These are phyloP conservation scores for Sus scrofa DNA, from an alignment of 2,113 vertebrate genomes.

Conservation along the genomic window T2T-Sscrofa CM000824.6:135965501-135966000, in stretches of 20 bases:
- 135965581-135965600: background rate
- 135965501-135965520: background rate
- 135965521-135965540: conserved; percentile 12
- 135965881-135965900: conserved; percentile 24
- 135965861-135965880: conserved; percentile 15
- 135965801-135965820: background rate
- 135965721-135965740: background rate
- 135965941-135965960: conserved; percentile 69
- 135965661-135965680: background rate
- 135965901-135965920: background rate
- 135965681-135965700: background rate
- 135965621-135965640: background rate
- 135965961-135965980: conserved; percentile 71
- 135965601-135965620: background rate
- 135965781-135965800: conserved; percentile 7
- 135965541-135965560: background rate
- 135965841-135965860: background rate
- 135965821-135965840: background rate
- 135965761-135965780: too few relatives aligned
- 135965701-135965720: background rate
- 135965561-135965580: background rate
- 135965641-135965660: background rate
- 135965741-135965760: background rate
- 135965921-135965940: conserved; percentile 69
- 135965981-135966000: conserved; percentile 69